Evolutionary conservation across 2,113 vertebrate genomes (phyloP).

Genomic region (Neolamprologus tretocephalus): DNA sequence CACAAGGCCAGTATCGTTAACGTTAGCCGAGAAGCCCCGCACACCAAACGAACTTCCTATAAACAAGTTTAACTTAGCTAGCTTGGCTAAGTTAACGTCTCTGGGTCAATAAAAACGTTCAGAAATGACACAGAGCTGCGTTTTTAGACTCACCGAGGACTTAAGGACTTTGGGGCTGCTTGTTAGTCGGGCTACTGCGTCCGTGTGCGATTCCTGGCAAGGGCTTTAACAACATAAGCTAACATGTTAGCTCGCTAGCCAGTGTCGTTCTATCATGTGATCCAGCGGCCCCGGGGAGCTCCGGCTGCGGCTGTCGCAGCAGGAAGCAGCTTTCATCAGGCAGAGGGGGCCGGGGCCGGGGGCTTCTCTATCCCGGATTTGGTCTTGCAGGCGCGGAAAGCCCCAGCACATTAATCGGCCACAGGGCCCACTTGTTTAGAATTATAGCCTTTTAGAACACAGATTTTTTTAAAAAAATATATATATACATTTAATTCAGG

Average conservation of each 20-base stretch:
- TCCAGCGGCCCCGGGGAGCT: not conserved
- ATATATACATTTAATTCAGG: not conserved
- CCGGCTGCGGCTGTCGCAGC: not conserved
- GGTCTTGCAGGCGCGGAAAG: not conserved
- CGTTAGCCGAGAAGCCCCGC: conserved; percentile 27
- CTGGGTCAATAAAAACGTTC: not conserved
- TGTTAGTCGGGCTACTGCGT: not conserved
- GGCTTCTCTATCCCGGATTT: not conserved
- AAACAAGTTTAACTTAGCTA: conserved; percentile 21
- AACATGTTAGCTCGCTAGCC: conserved; percentile 29
- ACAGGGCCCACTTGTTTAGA: not conserved
- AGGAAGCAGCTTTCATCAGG: not conserved
- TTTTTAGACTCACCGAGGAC: not conserved
- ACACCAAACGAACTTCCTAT: conserved; percentile 4
- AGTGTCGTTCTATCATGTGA: conserved; percentile 48
- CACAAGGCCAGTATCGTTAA: conserved; percentile 33
- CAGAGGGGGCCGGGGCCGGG: not conserved
- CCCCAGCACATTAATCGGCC: not conserved
- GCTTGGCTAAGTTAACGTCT: not conserved
- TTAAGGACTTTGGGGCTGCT: not conserved
- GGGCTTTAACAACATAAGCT: conserved; percentile 23
- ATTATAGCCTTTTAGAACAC: not conserved
- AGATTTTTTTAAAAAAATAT: not conserved
- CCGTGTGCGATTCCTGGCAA: not conserved
- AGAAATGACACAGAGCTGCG: not conserved